Evolutionary conservation across 2,797 vertebrate species (phyloP).

Genomic region (Morus bassanus): DNA sequence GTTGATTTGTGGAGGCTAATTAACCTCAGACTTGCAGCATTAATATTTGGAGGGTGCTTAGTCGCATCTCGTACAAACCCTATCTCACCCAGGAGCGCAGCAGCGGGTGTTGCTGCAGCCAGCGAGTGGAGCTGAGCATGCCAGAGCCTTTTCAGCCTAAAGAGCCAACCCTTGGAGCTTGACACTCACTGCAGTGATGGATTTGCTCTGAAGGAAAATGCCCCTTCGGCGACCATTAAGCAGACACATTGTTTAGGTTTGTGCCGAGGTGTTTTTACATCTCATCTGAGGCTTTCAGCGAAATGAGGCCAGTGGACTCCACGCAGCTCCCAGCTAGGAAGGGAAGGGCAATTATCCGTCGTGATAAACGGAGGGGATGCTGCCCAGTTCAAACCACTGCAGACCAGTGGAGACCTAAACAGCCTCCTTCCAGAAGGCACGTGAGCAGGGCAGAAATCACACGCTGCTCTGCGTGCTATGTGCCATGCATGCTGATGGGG

Average conservation of each 20-base stretch:
- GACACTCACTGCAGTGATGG: accelerated
- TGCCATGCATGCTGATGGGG: background rate
- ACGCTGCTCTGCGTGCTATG: accelerated
- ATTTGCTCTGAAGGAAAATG: background rate
- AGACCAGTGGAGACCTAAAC: background rate
- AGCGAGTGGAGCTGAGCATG: accelerated
- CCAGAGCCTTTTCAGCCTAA: background rate
- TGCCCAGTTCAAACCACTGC: background rate
- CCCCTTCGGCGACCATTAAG: background rate
- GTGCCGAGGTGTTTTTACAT: background rate
- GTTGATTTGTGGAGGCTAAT: background rate
- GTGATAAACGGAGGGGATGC: background rate
- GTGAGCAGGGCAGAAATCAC: background rate
- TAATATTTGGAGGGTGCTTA: background rate
- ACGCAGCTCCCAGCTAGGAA: background rate
- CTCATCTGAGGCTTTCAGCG: background rate
- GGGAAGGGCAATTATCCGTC: background rate
- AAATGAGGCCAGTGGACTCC: background rate
- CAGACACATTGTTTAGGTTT: background rate
- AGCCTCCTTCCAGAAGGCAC: background rate
- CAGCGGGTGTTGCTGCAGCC: background rate
- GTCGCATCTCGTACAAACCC: background rate
- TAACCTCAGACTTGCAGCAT: background rate
- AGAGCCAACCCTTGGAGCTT: background rate
- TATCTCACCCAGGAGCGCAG: background rate